Base-by-base conservation (phyloP, 1,140 invertebrate species). In the Achatina immaculata region DNA sequence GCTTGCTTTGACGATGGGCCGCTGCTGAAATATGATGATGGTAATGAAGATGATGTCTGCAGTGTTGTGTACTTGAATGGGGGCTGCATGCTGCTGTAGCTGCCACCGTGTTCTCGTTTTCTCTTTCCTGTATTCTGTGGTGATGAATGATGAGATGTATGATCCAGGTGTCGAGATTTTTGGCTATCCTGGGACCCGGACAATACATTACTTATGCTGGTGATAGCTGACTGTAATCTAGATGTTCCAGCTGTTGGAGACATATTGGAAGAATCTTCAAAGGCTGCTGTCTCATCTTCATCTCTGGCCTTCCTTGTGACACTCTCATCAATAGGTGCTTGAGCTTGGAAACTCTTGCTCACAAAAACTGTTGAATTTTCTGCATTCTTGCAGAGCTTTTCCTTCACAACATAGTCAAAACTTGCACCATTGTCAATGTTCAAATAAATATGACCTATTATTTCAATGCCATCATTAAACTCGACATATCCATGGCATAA, bases 381-480 rank as follows among this genome's bases (percentile, higher is more conserved):
- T 28, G 75, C 77, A 82, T 82, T 85, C 69, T 81, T 85, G 45
- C 84, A 85, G 19, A 85, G 82, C 43, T 85, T 82, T 69, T 85
- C 84, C 36, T 85, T 83, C 14, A 85, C 77, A 51, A 85, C 72
- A 73, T 85, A 85, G 58, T 85, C 82, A 68, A 83, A 82, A n/a
- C 78, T 83, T 34, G 43, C 31, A 1, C 68, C 78, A 55, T 78
- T 85, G 55, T 85, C 84, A 75, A 85, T 80, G 68, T 79, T 85
- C 42, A 85, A 66, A 77, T 85, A 83, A n/a, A 85, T 69, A 72
- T 85, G 82, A 14, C 84, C 84, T 68, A 85, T 85, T n/a, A 85
- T 83, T 75, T 85, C 84, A 65, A 85, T 80, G 65, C 81, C 82
- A 69, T 77, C 75, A 36, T 82, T 69, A 42, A 85, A 85, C n/a